phyloP scores from a whole-genome alignment of 2,888 invertebrate species.

The Hydrotaea diabolus region DNA sequence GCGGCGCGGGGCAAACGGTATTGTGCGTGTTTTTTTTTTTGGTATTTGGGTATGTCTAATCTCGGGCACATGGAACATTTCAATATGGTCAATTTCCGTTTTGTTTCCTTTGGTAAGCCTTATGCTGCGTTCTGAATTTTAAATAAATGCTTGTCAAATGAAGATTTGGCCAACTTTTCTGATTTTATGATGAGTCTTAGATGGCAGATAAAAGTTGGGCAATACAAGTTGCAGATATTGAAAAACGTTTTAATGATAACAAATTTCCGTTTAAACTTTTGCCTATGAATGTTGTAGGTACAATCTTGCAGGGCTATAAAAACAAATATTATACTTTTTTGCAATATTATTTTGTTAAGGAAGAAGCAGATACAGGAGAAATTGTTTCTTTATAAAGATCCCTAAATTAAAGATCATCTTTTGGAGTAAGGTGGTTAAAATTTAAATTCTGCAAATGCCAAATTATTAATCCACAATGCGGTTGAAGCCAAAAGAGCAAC shows the following conservation, averaged over 20 bases:
- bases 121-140: conserved; percentile 20
- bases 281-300: background rate
- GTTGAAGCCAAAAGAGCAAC: too few species aligned
- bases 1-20: background rate
- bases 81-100: conserved; percentile 45
- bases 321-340: background rate
- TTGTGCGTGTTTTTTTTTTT: background rate
- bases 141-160: background rate
- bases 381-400: too few species aligned
- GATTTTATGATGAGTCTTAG: background rate
- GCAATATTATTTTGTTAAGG: too few species aligned
- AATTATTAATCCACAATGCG: too few species aligned
- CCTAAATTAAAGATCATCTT: too few species aligned
- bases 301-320: background rate
- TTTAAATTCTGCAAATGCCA: too few species aligned
- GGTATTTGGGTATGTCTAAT: conserved; percentile 56
- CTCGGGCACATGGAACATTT: conserved; percentile 32
- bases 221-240: background rate
- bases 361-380: too few species aligned
- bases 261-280: background rate
- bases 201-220: background rate
- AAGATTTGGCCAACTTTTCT: background rate
- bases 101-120: conserved; percentile 6
- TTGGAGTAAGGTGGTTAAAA: too few species aligned
- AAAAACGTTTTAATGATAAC: background rate